Evolutionary conservation across 2,113 vertebrate genomes (phyloP), one percentile per base, ranked within the genome.

Genomic region (Leucopsar rothschildi): DNA sequence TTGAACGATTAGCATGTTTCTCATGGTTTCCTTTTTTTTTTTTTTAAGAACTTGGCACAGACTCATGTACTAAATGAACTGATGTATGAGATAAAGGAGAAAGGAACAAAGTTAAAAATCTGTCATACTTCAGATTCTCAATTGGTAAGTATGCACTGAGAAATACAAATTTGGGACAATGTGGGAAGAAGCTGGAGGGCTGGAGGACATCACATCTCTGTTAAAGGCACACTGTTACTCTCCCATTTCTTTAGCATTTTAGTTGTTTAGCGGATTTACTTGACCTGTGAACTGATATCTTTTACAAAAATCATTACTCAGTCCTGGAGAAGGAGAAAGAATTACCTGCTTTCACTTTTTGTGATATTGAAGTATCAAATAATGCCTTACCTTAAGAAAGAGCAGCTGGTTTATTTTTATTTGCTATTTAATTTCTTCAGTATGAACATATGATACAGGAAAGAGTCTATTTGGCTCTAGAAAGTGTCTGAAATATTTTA

Each of bases 51-150:
- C 94, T 97, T 99, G 97, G 98, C 99, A 90, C 99, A 99, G 97
- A 99, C 99, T 57, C 98, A 99, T 22, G 96, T 99, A 97, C 98
- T 99, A 81, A 99, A 98, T 90, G 99, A 99, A 91, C 95, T 99
- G 78, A 99, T 99, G 97, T 98, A 98, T 92, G 99, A 99, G 94
- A 98, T 99, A 86, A 99, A 99, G 98, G 99, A 99, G 95, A 99
- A 99, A 92, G 98, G 98, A 31, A 98, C 98, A 97, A 99, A 99
- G 91, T 91, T 99, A 94, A 99, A 98, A 98, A 99, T 99, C 97
- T 98, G 97, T 96, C 98, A 98, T 37, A 92, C 96, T 79, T 90
- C 97, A 35, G 98, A 99, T 57, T 95, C 98, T 49, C 98, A 98
- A 28, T 77, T 99, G 98, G 99, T 99, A 98, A 92, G 96, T 98